These are phyloP conservation scores for Hypsibius dujardini DNA, from an alignment of 1,140 invertebrate species.

Conservation along the genomic window DNA sequence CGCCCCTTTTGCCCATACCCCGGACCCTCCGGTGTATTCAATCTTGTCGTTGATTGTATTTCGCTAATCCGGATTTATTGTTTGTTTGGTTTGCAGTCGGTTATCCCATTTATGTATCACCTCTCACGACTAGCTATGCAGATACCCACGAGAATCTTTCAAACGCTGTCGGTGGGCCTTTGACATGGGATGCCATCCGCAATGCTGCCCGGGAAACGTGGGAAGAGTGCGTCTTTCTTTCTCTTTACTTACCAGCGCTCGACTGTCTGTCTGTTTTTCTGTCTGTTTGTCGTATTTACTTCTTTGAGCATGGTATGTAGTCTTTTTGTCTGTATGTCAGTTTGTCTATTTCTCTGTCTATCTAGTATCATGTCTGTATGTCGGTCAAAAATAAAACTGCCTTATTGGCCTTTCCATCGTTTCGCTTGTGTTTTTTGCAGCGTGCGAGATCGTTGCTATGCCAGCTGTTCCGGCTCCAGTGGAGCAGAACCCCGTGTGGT, in stretches of 20 bases:
- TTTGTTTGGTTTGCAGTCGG: conserved; percentile 36
- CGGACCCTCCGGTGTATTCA: no score
- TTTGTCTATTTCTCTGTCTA: no score
- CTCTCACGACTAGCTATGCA: conserved; percentile 86
- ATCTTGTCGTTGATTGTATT: no score
- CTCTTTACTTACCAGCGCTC: no score
- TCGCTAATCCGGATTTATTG: no score
- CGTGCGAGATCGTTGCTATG: conserved; percentile 64
- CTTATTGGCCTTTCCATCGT: conserved; percentile 18
- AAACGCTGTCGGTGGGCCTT: conserved; percentile 56
- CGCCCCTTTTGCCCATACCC: no score
- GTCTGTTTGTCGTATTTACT: no score
- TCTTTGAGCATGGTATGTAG: no score
- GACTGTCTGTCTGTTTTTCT: no score
- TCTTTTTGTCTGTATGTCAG: no score
- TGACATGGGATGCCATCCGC: conserved; percentile 57
- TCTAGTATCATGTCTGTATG: no score
- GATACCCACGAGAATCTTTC: conserved; percentile 71
- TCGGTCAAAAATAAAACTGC: conserved; percentile 18
- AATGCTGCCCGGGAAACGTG: conserved; percentile 49
- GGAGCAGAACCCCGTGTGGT: background rate
- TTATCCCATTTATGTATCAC: conserved; percentile 97
- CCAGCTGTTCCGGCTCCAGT: conserved; percentile 61
- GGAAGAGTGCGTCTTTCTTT: conserved; percentile 38
- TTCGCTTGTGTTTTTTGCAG: conserved; percentile 35